Conservation (phyloP, 2,113 vertebrate species). For the Galbula dea region DNA sequence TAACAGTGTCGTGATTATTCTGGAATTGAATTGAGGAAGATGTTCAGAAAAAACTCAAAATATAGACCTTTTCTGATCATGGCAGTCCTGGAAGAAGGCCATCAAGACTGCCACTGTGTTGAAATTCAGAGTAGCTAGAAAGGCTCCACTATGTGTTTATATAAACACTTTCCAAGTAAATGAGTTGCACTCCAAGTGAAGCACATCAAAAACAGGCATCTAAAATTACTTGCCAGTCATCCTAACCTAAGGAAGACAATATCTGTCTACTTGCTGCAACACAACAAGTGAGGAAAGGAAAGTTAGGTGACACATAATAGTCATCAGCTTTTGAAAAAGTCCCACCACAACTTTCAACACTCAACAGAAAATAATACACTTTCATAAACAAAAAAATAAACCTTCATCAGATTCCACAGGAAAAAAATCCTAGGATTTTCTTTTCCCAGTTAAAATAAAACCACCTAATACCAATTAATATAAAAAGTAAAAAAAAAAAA, state of each 20-base stretch:
- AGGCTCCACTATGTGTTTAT: neutral
- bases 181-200: neutral
- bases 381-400: neutral
- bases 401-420: neutral
- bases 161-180: neutral
- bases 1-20: neutral
- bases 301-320: neutral
- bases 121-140: neutral
- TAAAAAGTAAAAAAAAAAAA: neutral
- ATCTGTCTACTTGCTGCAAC: neutral
- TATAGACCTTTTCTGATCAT: neutral
- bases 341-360: neutral
- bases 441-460: neutral
- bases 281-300: neutral
- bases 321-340: neutral
- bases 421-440: neutral
- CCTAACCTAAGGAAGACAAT: neutral
- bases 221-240: neutral
- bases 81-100: neutral
- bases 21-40: neutral
- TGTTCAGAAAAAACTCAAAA: neutral
- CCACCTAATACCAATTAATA: neutral
- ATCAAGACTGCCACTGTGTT: neutral
- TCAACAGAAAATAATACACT: neutral
- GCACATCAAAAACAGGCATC: accelerated